phyloP scores from a whole-genome alignment of 2,797 vertebrate species.

The Cossypha heuglini region DNA sequence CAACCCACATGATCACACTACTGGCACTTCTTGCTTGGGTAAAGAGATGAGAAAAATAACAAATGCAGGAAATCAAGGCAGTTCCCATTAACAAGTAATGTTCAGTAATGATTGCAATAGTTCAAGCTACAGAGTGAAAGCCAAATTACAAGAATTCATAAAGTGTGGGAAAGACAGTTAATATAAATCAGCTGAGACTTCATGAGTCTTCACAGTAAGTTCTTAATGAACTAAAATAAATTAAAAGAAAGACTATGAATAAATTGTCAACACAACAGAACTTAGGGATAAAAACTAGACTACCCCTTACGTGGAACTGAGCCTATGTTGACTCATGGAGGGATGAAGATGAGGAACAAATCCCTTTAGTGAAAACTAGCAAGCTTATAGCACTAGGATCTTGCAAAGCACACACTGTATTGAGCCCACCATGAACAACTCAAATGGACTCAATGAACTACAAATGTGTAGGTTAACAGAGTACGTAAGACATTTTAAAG shows the following conservation, averaged over 20 bases:
- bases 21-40: background rate
- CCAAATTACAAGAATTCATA: background rate
- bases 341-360: accelerated
- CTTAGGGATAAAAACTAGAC: background rate
- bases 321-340: accelerated
- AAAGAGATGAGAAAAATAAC: background rate
- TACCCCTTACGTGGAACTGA: background rate
- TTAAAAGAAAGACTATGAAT: background rate
- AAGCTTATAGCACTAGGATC: background rate
- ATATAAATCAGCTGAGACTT: background rate
- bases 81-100: background rate
- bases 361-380: background rate
- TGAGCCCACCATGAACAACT: background rate
- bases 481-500: background rate
- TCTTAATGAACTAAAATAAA: background rate
- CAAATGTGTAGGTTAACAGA: background rate
- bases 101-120: background rate
- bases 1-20: background rate
- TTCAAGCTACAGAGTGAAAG: background rate
- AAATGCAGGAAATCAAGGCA: background rate
- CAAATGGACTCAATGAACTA: background rate
- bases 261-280: background rate
- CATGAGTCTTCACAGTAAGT: background rate
- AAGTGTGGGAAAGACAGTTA: background rate
- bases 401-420: background rate